Evolutionary conservation across 2,113 vertebrate genomes (phyloP).

Genomic region (Brienomyrus brachyistius): DNA sequence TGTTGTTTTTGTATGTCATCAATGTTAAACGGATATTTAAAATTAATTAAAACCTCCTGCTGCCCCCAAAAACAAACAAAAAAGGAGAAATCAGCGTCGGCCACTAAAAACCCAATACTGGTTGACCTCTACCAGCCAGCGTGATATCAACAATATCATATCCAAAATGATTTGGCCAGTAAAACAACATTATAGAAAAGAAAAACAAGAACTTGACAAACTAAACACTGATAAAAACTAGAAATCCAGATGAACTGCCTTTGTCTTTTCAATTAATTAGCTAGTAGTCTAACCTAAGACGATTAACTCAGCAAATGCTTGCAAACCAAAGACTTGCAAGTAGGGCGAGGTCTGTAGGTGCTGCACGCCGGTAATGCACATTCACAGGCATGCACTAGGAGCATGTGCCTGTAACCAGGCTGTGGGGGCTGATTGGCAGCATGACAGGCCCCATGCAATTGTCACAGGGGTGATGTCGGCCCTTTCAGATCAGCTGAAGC

Average conservation of each 20-base stretch:
- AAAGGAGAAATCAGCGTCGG: neutral
- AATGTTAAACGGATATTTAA: too few relatives aligned
- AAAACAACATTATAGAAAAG: neutral
- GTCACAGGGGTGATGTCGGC: constrained; percentile 9
- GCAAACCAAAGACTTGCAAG: too few relatives aligned
- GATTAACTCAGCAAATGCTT: neutral
- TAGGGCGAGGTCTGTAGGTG: neutral
- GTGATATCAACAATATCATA: neutral
- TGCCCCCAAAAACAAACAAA: neutral
- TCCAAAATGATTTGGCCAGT: neutral
- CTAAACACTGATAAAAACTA: neutral
- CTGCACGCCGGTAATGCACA: neutral
- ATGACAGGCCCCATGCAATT: neutral
- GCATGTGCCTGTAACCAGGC: constrained; percentile 13
- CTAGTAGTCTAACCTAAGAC: neutral
- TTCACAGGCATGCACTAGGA: neutral
- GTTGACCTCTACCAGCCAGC: neutral
- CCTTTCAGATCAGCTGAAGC: neutral
- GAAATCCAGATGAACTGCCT: neutral
- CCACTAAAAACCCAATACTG: neutral
- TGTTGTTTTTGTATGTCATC: neutral
- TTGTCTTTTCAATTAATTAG: neutral
- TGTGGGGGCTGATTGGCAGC: neutral
- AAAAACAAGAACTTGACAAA: neutral
- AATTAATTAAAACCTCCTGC: too few relatives aligned